Evolutionary conservation across 1,140 invertebrate species (phyloP).

Genomic region (Drosophila ironensis): DNA sequence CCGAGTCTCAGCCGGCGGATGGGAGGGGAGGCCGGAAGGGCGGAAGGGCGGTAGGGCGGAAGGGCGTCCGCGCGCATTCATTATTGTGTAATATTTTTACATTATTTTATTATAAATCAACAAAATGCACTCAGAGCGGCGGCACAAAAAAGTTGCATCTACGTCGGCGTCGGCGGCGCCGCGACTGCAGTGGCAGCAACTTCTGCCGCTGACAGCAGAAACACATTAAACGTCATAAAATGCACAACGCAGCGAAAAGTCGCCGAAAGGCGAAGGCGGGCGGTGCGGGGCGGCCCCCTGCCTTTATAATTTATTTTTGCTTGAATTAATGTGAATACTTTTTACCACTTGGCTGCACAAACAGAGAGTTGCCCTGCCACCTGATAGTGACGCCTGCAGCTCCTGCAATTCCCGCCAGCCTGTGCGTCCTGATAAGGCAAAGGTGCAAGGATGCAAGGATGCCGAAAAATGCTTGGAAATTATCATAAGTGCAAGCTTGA

Average conservation of each 20-base stretch:
- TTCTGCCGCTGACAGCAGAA: slow-evolving; percentile 75
- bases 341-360: slow-evolving; percentile 77
- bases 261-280: slow-evolving; percentile 20
- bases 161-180: slow-evolving; percentile 24
- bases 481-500: slow-evolving; percentile 56
- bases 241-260: slow-evolving; percentile 72
- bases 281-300: slow-evolving; percentile 40
- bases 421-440: slow-evolving; percentile 31
- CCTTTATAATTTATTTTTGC: slow-evolving; percentile 79
- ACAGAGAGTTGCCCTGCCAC: slow-evolving; percentile 61
- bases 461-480: slow-evolving; percentile 62
- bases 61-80: slow-evolving; percentile 52
- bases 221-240: slow-evolving; percentile 80
- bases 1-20: slow-evolving; percentile 6
- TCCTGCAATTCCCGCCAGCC: neutral
- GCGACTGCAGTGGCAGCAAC: slow-evolving; percentile 19
- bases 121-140: slow-evolving; percentile 75
- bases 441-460: slow-evolving; percentile 23
- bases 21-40: neutral
- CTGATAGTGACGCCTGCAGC: slow-evolving; percentile 50
- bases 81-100: slow-evolving; percentile 81
- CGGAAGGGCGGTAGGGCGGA: neutral
- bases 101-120: slow-evolving; percentile 81
- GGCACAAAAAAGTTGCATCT: slow-evolving; percentile 50
- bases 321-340: slow-evolving; percentile 80